Evolutionary conservation across 2,113 vertebrate species (phyloP), one percentile per base, ranked within the genome.

Genomic region (Peromyscus leucopus): DNA sequence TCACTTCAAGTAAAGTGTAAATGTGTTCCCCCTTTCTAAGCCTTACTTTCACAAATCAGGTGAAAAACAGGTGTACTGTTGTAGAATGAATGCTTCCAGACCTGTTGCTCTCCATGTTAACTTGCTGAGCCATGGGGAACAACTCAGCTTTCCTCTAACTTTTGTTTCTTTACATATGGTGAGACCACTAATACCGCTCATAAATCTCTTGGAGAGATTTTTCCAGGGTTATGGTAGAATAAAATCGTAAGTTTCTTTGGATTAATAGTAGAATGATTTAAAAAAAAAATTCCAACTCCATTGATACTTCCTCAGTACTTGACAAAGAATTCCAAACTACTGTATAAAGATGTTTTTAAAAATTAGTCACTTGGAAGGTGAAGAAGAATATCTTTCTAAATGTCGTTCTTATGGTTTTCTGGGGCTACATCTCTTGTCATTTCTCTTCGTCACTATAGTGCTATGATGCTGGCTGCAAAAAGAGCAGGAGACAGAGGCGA

Each of bases 221-320:
- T 93, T 93, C 69, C 63, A 89, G 95, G 87, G 39, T 74, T 91
- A 74, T 24, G 15, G 71, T 90, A 87, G 24, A 63, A 89, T 89
- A 96, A 96, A 93, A 96, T 88, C 26, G 33, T 78, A 78, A 78
- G 93, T 86, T 48, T 91, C 61, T 91, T 82, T 91, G 89, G 63
- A 93, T 94, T 96, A 86, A n/a, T 65, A 24, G 55, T 61, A 82
- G 33, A 69, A 17, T 33, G 63, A 87, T 75, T 12, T 24, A 82
- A 48, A 48, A 39, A 13, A 59, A 33, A 92, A 96, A 91, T 59
- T 55, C 16, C 21, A 46, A 36, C 48, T 33, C 33, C 69, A 17
- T 80, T 84, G 79, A 59, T 92, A 95, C 94, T 94, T 93, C 55
- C 69, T 88, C 39, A 78, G 61, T 75, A 94, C 48, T 95, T 92